Percentiles rank a stretch among this genome's conserved stretches.
Evolutionary conservation across 2,797 vertebrate species (phyloP).

Genomic region (Natrix natrix): DNA sequence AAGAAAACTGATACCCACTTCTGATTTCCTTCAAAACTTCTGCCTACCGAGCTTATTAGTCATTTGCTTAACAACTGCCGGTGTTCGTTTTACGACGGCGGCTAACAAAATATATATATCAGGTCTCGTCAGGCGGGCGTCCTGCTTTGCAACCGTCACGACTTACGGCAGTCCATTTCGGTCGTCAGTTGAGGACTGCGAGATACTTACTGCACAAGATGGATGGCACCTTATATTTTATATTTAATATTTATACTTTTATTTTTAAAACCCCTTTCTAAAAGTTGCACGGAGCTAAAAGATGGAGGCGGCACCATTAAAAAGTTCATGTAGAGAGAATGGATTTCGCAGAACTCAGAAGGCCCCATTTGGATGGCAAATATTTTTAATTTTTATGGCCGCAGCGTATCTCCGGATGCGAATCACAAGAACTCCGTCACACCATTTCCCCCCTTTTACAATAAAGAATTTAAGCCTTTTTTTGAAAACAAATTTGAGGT

Average conservation of each 20-base stretch:
- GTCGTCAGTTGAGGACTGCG: not conserved
- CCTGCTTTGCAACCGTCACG: not conserved
- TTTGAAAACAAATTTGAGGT: not conserved
- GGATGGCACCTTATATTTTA: not conserved
- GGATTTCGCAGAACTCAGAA: not conserved
- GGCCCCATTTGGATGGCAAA: not conserved
- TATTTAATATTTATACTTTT: too few relatives aligned
- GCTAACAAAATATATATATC: not conserved
- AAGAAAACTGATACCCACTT: not conserved
- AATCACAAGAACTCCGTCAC: not conserved
- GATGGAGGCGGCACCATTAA: not conserved
- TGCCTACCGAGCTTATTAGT: not conserved
- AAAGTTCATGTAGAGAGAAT: not conserved
- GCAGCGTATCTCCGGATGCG: not conserved
- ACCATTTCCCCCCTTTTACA: not conserved
- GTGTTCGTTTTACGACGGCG: not conserved
- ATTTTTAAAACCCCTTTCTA: too few relatives aligned
- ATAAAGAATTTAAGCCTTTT: not conserved
- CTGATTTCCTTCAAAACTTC: not conserved
- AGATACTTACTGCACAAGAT: not conserved
- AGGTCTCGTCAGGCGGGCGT: too few relatives aligned
- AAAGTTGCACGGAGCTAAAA: not conserved
- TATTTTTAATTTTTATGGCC: not conserved
- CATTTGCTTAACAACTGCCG: not conserved
- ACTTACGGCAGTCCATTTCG: not conserved